Evolutionary conservation across 2,888 invertebrate genomes (phyloP).

Genomic region (Megaustenia siamemsis): DNA sequence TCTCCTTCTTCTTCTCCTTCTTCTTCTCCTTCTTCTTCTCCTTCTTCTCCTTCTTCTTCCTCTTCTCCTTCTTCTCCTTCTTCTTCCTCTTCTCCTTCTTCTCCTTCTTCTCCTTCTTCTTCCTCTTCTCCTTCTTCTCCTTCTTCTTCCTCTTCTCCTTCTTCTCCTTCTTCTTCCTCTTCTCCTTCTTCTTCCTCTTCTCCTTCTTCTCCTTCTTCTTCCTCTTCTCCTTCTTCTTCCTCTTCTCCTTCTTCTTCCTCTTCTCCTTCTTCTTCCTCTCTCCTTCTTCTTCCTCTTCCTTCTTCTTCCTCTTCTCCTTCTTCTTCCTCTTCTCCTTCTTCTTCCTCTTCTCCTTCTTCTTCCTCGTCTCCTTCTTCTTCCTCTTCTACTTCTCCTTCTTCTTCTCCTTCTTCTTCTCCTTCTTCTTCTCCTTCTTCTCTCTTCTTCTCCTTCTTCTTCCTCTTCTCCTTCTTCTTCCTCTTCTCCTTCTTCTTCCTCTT

Average conservation of each 20-base stretch:
- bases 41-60: slow-evolving; percentile 20
- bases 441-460: not conserved
- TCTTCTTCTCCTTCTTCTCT: not conserved
- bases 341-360: not conserved
- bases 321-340: not conserved
- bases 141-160: not conserved
- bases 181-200: slow-evolving; percentile 6
- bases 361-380: not conserved
- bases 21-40: slow-evolving; percentile 29
- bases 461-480: not conserved
- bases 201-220: not conserved
- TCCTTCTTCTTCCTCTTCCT: slow-evolving; percentile 4
- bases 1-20: slow-evolving; percentile 37
- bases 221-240: too few species aligned
- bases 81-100: too few species aligned
- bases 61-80: too few species aligned
- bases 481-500: not conserved
- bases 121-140: slow-evolving; percentile 20
- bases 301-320: not conserved
- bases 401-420: not conserved
- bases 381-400: not conserved
- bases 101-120: slow-evolving; percentile 5
- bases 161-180: slow-evolving; percentile 4
- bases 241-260: not conserved
- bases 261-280: slow-evolving; percentile 5